Base-by-base conservation (phyloP, 2,888 invertebrate species). In the Pomacea canaliculata region DNA sequence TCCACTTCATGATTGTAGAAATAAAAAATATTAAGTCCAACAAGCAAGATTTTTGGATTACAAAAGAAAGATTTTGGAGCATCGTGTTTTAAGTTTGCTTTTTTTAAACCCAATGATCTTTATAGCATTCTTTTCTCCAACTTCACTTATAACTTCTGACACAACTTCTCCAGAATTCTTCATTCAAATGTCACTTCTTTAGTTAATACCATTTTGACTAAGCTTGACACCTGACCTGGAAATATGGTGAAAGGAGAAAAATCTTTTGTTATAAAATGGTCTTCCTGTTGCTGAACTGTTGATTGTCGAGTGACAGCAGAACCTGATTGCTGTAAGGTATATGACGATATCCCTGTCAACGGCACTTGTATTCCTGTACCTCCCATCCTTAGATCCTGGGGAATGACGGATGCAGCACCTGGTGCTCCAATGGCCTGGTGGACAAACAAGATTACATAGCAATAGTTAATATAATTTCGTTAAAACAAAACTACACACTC, bases 341-440 rank as follows among this genome's bases (percentile, higher is more conserved):
- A 73, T 12, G 67, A 49, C 1, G 73, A 56, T 4, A 67, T 66
- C 66, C n/a, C 59, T 27, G 67, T 56, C 13, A n/a, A 56, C 1
- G 59, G 67, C 16, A 46, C 7, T 27, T 46, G 67, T 1, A 56
- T n/a, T 19, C 67, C 59, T 16, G 51, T 56, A 5, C 65, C 51
- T n/a, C 59, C 67, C 73, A 73, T 67, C 67, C 66, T 46, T 27
- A 48, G 1, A 27, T 56, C 59, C 13, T 49, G 73, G 16, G 73
- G 37, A 1, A 67, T 56, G 46, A 73, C n/a, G 2, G 66, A 59
- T 56, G 67, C 46, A 13, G 65, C 67, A 19, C 67, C 73, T 9
- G 67, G 56, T 16, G 59, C 56, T 56, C 65, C 72, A 51, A 73
- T 73, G 67, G 67, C 46, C 12, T 49, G 65, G 9, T 67, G 73